Evolutionary conservation across 1,140 invertebrate genomes (phyloP).

Genomic region (Chironomus striatipennis): DNA sequence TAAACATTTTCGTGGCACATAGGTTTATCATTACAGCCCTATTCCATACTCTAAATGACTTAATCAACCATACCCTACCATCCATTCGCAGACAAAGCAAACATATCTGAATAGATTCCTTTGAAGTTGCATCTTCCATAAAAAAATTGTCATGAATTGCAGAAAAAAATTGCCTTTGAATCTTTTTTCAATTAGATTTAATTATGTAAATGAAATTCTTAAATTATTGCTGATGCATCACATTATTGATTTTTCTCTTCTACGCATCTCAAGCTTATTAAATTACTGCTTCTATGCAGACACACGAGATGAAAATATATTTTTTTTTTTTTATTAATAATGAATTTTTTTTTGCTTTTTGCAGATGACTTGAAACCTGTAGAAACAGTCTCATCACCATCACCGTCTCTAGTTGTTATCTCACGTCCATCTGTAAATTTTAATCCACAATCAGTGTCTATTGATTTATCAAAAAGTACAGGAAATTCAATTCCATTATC

Average conservation of each 20-base stretch:
- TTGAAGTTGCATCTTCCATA: too few species aligned
- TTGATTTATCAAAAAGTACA: slow-evolving; percentile 16
- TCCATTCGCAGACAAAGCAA: too few species aligned
- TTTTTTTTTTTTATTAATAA: too few species aligned
- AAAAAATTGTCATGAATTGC: too few species aligned
- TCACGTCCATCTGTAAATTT: slow-evolving; percentile 7
- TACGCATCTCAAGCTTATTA: neutral
- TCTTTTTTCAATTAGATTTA: too few species aligned
- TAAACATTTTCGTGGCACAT: too few species aligned
- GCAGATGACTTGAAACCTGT: neutral
- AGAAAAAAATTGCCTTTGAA: too few species aligned
- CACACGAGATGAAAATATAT: neutral
- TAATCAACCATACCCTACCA: too few species aligned
- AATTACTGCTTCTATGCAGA: neutral
- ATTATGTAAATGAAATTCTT: too few species aligned
- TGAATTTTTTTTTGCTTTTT: neutral
- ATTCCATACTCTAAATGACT: too few species aligned
- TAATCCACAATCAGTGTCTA: neutral
- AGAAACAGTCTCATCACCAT: neutral
- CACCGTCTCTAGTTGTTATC: slow-evolving; percentile 7
- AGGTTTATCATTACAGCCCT: too few species aligned
- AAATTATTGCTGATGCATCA: neutral
- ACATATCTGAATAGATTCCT: too few species aligned
- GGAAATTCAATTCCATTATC: slow-evolving; percentile 1
- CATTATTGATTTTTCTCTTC: neutral